Percentiles rank a stretch among this genome's conserved stretches.
Evolutionary conservation across 2,888 invertebrate species (phyloP).

Genomic region (Trisateles emortualis): DNA sequence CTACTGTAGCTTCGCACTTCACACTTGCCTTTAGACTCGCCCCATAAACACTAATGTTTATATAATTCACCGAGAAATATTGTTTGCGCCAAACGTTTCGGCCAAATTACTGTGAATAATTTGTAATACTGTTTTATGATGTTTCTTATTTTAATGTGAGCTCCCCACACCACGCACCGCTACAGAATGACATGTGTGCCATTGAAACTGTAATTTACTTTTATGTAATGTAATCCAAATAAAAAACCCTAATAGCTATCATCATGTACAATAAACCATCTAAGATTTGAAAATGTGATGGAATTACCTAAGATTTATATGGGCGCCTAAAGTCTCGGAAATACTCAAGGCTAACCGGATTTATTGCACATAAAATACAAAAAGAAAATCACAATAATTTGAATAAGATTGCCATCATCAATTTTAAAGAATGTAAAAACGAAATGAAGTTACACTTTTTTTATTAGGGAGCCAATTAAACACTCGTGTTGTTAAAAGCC

Average conservation of each 20-base stretch:
- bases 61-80: slow-evolving; percentile 41
- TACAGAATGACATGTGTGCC: slow-evolving; percentile 16
- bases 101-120: slow-evolving; percentile 45
- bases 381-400: background rate
- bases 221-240: background rate
- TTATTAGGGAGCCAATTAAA: background rate
- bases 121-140: slow-evolving; percentile 34
- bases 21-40: slow-evolving; percentile 25
- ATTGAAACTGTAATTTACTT: slow-evolving; percentile 24
- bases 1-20: slow-evolving; percentile 18
- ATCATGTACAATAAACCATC: slow-evolving; percentile 1
- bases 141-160: slow-evolving; percentile 10
- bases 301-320: background rate
- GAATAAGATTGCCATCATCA: background rate
- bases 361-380: background rate
- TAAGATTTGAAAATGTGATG: background rate
- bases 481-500: background rate
- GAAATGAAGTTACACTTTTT: slow-evolving; percentile 1
- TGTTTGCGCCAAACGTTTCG: slow-evolving; percentile 32
- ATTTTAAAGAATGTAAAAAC: background rate
- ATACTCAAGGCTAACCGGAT: background rate
- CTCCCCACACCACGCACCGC: background rate
- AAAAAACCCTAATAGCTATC: background rate
- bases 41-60: slow-evolving; percentile 38
- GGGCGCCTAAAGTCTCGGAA: background rate